Evolutionary conservation across 2,888 invertebrate genomes (phyloP).

Genomic region (Mesoligia furuncula): DNA sequence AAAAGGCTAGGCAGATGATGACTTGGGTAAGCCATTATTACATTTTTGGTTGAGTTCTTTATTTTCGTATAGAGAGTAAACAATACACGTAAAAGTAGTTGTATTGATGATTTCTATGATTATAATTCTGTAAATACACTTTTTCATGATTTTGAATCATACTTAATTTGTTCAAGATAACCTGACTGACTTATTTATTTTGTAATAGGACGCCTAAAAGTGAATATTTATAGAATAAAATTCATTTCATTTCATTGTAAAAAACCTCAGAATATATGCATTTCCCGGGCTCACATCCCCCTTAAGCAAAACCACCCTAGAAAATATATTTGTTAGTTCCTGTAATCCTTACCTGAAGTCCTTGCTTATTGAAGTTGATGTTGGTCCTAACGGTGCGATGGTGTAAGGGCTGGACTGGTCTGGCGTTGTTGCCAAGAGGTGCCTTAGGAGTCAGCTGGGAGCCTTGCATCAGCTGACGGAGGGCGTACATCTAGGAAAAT

Average conservation of each 20-base stretch:
- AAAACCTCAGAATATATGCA: neutral
- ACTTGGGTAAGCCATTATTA: neutral
- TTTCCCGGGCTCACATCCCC: too few species aligned
- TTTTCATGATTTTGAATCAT: too few species aligned
- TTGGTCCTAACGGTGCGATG: conserved; percentile 98
- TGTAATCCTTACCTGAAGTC: conserved; percentile 75
- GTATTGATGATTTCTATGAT: too few species aligned
- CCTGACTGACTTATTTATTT: too few species aligned
- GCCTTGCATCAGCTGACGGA: conserved; percentile 97
- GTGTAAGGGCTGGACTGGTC: conserved; percentile 97
- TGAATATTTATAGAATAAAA: too few species aligned
- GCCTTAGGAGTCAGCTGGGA: conserved; percentile 96
- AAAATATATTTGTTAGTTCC: neutral
- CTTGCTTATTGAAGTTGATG: conserved; percentile 96
- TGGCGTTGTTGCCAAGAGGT: conserved; percentile 97
- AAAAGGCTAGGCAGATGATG: too few species aligned
- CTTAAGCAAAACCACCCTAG: neutral
- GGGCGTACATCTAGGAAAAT: conserved; percentile 94
- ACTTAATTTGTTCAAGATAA: too few species aligned
- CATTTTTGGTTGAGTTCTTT: neutral
- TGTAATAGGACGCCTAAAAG: too few species aligned
- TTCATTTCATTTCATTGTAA: too few species aligned
- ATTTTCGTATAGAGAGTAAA: neutral
- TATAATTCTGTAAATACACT: too few species aligned
- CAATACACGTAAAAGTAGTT: too few species aligned